phyloP scores from a whole-genome alignment of 2,888 invertebrate species.

The Drosophila nr. perissopoda region DNA sequence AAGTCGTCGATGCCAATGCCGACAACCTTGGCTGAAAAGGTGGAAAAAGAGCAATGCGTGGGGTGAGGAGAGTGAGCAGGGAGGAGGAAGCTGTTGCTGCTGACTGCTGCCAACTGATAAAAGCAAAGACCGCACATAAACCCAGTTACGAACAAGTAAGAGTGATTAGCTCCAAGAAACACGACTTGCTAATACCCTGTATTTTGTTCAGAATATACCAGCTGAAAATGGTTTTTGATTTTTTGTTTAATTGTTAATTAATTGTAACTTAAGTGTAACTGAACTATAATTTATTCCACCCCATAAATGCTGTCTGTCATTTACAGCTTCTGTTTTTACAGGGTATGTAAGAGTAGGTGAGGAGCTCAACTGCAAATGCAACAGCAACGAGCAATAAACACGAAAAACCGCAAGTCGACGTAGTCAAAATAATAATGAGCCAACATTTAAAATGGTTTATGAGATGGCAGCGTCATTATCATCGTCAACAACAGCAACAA shows the following conservation, averaged over 20 bases:
- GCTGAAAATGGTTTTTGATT: not conserved
- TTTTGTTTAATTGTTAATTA: not conserved
- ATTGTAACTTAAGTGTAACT: too few relatives aligned
- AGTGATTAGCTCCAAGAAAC: not conserved
- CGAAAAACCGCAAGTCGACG: constrained; percentile 73
- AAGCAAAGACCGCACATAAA: constrained; percentile 67
- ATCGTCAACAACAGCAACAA: constrained; percentile 18
- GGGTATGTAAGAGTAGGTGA: constrained; percentile 33
- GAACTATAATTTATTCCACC: not conserved
- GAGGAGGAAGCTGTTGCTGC: constrained; percentile 11
- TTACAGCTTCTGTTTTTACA: constrained; percentile 5
- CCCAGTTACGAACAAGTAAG: constrained; percentile 62
- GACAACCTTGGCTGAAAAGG: constrained; percentile 54
- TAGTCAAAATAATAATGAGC: constrained; percentile 77
- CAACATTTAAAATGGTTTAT: constrained; percentile 79
- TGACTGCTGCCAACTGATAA: constrained; percentile 47
- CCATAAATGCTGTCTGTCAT: not conserved
- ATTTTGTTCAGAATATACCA: not conserved
- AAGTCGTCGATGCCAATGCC: constrained; percentile 46
- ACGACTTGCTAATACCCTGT: constrained; percentile 16
- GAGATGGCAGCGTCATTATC: constrained; percentile 53
- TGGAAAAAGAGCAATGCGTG: constrained; percentile 7
- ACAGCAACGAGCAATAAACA: constrained; percentile 58
- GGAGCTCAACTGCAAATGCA: constrained; percentile 44
- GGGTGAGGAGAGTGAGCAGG: not conserved